Percentiles rank a stretch among this genome's conserved stretches.
Conservation (phyloP, 2,888 invertebrate genomes). For the Mythimna ferrago region DNA sequence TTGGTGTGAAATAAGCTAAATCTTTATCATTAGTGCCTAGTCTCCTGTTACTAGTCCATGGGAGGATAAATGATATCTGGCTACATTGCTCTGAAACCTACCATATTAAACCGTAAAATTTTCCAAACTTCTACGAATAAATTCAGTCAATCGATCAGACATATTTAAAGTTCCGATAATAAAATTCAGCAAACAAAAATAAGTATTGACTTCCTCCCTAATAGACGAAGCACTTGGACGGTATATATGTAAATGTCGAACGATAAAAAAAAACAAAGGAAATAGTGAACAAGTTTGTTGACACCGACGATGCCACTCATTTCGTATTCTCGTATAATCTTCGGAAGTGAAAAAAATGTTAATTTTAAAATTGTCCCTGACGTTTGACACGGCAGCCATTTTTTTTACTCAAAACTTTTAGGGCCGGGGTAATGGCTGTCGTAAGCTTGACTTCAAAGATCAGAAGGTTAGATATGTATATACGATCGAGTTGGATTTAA, state of each 20-base stretch:
- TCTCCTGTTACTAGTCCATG: not conserved
- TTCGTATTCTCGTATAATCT: slow-evolving; percentile 56
- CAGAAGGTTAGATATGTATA: slow-evolving; percentile 11
- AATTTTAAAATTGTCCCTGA: slow-evolving; percentile 46
- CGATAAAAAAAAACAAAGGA: slow-evolving; percentile 60
- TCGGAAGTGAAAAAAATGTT: slow-evolving; percentile 58
- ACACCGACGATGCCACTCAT: slow-evolving; percentile 48
- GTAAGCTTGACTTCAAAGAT: slow-evolving; percentile 27
- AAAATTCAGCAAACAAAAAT: slow-evolving; percentile 14
- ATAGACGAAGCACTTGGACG: slow-evolving; percentile 19
- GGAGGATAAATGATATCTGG: not conserved
- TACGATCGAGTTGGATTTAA: not conserved
- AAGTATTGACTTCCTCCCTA: slow-evolving; percentile 17
- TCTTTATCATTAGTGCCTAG: not conserved
- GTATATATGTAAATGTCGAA: slow-evolving; percentile 40
- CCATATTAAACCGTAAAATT: too few species aligned
- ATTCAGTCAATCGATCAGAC: not conserved
- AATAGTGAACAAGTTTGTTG: slow-evolving; percentile 52
- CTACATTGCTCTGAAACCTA: not conserved
- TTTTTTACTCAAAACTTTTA: slow-evolving; percentile 33
- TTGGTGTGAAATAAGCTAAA: too few species aligned
- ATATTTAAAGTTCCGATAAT: not conserved
- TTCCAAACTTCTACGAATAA: not conserved
- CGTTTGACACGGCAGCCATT: slow-evolving; percentile 44
- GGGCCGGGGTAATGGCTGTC: slow-evolving; percentile 20